Base-by-base conservation (phyloP, 2,113 vertebrate species). In the Sinocyclocheilus anophthalmus region DNA sequence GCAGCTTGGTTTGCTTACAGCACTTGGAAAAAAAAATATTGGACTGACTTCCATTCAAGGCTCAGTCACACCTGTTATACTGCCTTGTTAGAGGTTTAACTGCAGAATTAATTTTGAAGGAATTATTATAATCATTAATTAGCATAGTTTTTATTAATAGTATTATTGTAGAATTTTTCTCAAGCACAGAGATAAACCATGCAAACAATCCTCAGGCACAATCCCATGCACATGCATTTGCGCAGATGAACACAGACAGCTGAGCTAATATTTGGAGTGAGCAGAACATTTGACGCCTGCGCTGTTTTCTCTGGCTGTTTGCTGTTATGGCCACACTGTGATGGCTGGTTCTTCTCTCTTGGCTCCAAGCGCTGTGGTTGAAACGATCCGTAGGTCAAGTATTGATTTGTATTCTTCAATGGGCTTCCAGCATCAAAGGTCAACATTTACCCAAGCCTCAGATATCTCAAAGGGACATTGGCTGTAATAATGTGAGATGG, bases 261-360 rank as follows among this genome's bases (percentile, higher is more conserved):
- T 94, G 94, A 93, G 91, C 91, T 91, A 94, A 95, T 94, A 93
- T 94, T 94, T 92, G 92, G 86, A 81, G 89, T 90, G 90, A 91
- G 89, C 81, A 84, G 85, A 85, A 87, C 87, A 84, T 90, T 88
- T 73, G 86, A 57, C 45, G 87, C 91, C 89, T 84, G 59, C 18
- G 80, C 76, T 88, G 76, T 79, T 79, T 79, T 45, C 8, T 45
- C 42, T 45, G 9, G 42, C 42, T 45, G 42, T 45, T 45, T 45
- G 76, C 30, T 59, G 50, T 79, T 79, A 59, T 79, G 53, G 76
- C 26, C 76, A 59, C 26, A 55, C 30, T 79, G 55, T 11, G 78
- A 81, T 45, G 59, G 59, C 55, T 79, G 30, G 55, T 39, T 20
- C 72, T 61, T 61, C 55, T 61, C 55, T 39, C 12, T 48, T 65